Base-by-base conservation (phyloP, 2,888 invertebrate species). In the Orchesella flavescens region DNA sequence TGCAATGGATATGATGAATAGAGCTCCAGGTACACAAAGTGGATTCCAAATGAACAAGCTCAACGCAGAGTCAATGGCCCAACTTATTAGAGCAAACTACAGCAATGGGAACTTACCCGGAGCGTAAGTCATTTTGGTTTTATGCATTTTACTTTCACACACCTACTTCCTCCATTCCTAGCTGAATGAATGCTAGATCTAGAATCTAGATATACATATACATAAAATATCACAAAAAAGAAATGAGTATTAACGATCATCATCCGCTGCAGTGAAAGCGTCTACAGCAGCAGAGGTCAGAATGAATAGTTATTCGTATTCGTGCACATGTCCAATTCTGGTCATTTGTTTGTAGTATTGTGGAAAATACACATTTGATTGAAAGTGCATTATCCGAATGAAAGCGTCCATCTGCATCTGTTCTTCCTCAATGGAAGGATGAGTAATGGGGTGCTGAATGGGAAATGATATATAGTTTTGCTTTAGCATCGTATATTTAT, bases 11-110 rank as follows among this genome's bases (percentile, higher is more conserved):
- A 84, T 84, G 84, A 86, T 88, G 87, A 87, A 86, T 61, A 73
- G 87, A 10, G 86, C 84, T 76, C 84, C 85, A 9, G 59, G 53
- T 19, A 74, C 57, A 55, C 73, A 66, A 75, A 82, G 73, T 66
- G 84, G 82, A 17, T 21, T 73, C 21, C 81, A 83, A 49, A 68
- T 75, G 15, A 87, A 84, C 46, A 86, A 87, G 75, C 76, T 88
- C 19, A 83, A 83, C 44, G 84, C 96, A 4, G 96, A 96, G 89
- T 96, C 96, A 87, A 95, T 96, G 95, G 96, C 96, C 82, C 95
- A 95, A 80, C 94, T 97, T 89, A 96, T 97, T 91, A 93, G 96
- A 2, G 34, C 34, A 89, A 96, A 95, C 90, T 96, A 96, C 90
- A 96, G 84, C 44, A 75, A 78, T 66, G 46, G 73, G 44, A 86